phyloP scores from a whole-genome alignment of 1,140 invertebrate species.

The Drosophila guanche region DNA sequence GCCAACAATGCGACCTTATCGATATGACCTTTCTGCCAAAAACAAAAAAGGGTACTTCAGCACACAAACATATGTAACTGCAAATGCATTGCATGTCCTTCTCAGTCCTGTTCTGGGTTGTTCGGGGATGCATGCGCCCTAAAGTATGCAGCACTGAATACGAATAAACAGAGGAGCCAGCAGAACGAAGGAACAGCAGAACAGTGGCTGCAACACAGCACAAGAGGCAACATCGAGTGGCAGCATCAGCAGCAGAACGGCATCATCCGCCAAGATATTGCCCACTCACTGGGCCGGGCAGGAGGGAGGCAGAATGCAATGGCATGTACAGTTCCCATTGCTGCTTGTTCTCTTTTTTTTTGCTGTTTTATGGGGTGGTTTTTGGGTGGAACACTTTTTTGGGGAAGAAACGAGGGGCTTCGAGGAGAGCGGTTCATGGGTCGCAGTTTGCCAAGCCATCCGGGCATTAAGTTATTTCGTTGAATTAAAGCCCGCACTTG shows the following conservation, averaged over 20 bases:
- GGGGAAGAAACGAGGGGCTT: neutral
- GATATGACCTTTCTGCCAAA: neutral
- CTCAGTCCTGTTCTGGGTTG: constrained; percentile 20
- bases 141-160: constrained; percentile 55
- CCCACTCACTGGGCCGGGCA: neutral
- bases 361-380: constrained; percentile 7
- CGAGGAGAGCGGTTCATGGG: constrained; percentile 12
- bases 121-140: constrained; percentile 42
- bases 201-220: too few relatives aligned
- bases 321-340: constrained; percentile 39
- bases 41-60: constrained; percentile 33
- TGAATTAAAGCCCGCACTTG: constrained; percentile 71
- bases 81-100: constrained; percentile 15
- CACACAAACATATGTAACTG: constrained; percentile 58
- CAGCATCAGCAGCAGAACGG: constrained; percentile 30
- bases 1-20: neutral
- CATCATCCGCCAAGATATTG: constrained; percentile 52
- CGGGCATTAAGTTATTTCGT: constrained; percentile 73
- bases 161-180: constrained; percentile 51
- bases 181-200: constrained; percentile 16
- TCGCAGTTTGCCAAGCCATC: constrained; percentile 62
- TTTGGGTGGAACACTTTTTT: neutral
- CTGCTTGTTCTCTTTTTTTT: constrained; percentile 20
- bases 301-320: constrained; percentile 44
- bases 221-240: constrained; percentile 1